These are phyloP conservation scores for Zonotrichia leucophrys DNA, from an alignment of 2,113 vertebrate genomes.

Conservation along the genomic window DNA sequence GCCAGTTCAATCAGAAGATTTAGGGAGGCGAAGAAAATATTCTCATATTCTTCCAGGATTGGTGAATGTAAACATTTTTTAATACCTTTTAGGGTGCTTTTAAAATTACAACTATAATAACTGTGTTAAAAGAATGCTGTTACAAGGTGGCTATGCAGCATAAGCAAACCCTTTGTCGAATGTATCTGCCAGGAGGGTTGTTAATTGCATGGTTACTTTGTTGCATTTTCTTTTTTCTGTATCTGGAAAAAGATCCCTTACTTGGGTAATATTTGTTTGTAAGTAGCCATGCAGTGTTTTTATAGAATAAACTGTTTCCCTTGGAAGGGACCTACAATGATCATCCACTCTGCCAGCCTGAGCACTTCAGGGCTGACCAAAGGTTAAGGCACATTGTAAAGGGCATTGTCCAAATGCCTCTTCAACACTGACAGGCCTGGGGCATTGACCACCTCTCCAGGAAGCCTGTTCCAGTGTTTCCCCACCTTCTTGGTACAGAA, in stretches of 20 bases:
- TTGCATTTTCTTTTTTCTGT: background rate
- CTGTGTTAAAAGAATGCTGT: background rate
- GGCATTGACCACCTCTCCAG: background rate
- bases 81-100: background rate
- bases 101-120: background rate
- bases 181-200: background rate
- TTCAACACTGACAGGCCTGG: background rate
- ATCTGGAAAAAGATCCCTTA: background rate
- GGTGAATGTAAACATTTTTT: background rate
- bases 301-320: background rate
- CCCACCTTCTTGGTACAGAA: background rate
- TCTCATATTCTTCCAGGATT: background rate
- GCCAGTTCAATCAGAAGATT: background rate
- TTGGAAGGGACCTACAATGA: background rate
- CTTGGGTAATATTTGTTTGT: background rate
- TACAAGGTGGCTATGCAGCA: background rate
- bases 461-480: background rate
- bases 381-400: background rate
- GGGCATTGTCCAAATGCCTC: background rate
- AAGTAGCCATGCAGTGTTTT: background rate
- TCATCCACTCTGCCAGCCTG: background rate
- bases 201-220: background rate
- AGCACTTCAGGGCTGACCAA: background rate
- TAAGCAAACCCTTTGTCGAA: background rate
- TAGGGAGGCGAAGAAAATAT: background rate